phyloP scores from a whole-genome alignment of 2,888 invertebrate species.

The Marronus borbonicus region DNA sequence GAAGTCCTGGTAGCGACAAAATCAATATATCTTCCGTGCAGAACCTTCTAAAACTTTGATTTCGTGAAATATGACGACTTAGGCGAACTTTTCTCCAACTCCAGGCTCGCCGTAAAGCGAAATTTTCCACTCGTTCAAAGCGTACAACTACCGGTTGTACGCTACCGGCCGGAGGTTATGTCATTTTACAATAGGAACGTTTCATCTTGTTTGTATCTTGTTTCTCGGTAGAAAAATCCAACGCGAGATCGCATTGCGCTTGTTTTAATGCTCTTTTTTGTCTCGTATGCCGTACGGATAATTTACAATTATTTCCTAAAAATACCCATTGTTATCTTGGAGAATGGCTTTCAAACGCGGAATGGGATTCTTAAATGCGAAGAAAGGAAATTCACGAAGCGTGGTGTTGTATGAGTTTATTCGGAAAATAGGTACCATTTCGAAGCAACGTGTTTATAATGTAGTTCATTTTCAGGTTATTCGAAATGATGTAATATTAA shows the following conservation, averaged over 20 bases:
- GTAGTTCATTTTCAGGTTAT: too few relatives aligned
- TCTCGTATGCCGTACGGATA: not conserved
- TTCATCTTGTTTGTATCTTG: too few relatives aligned
- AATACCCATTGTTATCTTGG: not conserved
- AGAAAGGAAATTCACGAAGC: not conserved
- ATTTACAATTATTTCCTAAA: not conserved
- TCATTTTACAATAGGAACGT: not conserved
- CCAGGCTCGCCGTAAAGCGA: not conserved
- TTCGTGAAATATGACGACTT: conserved; percentile 33
- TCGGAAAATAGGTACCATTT: not conserved
- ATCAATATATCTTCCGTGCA: conserved; percentile 8
- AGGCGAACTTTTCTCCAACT: not conserved
- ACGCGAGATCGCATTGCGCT: not conserved
- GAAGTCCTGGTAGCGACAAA: not conserved
- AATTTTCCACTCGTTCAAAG: conserved; percentile 10
- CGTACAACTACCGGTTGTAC: not conserved
- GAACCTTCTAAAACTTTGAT: conserved; percentile 17
- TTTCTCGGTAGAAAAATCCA: conserved; percentile 1
- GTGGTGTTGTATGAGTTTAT: not conserved
- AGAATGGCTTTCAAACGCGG: not conserved
- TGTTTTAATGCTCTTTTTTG: not conserved
- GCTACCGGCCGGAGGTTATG: not conserved
- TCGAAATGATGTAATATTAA: too few relatives aligned
- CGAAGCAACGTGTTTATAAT: not conserved
- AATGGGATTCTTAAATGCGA: not conserved